Evolutionary conservation across 1,140 invertebrate genomes (phyloP), one percentile per base, ranked within the genome.

Genomic region (Zaprionus africanus): DNA sequence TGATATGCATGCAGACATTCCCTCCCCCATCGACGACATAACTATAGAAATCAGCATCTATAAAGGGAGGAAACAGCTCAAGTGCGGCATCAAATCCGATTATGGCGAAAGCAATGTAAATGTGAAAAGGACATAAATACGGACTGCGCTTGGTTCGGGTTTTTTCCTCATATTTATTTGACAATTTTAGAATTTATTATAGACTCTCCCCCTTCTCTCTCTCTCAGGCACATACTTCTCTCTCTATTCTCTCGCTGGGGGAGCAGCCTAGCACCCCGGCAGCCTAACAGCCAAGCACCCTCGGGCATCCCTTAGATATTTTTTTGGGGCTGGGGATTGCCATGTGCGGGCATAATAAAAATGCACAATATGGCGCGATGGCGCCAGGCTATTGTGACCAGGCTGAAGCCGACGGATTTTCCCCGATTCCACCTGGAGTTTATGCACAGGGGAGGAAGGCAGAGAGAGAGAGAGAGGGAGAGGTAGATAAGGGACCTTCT

Each of bases 121-220:
- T 63, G 38, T 31, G 41, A 54, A 64, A 64, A 28, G 61, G 61
- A 76, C 62, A 78, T 71, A 78, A 76, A 78, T 70, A 78, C 64
- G 61, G 43, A 54, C 24, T 54, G 43, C 17, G 46, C 53, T 56
- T 13, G 13, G 41, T 43, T 31, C 24, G 28, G 22, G 34, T 57
- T 46, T 51, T 49, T 63, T 81, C 36, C 34, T 68, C 68, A 68
- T 82, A 82, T 80, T 77, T 88, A 78, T 87, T 77, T 87, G 84
- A 84, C 84, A 88, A 88, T 90, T 88, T 84, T 84, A 49, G 71
- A 88, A 81, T 88, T 88, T 88, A 83, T 80, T 71, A 75, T 59
- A 65, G 68, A 69, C 28, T 64, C 31, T 19, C 31, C 22, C 61
- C 51, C 13, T 26, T 11, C 22, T 56, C 53, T 15, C 22, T 28